Percentiles rank a stretch among this genome's conserved stretches.
Conservation (phyloP, 2,888 invertebrate species). For the Tachina fera region DNA sequence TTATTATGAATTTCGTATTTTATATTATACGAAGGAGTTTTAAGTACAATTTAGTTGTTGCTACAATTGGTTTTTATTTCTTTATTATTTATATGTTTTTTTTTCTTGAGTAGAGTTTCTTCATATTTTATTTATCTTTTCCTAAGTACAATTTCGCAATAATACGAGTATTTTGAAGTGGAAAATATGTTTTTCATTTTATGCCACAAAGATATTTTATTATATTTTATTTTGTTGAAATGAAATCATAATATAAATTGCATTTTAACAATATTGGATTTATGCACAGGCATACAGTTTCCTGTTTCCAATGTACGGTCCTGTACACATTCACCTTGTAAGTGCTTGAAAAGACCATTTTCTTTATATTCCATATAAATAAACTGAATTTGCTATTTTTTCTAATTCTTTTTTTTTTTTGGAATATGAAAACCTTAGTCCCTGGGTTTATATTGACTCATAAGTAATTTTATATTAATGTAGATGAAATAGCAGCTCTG, state of each 20-base stretch:
- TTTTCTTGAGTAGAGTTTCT: constrained; percentile 18
- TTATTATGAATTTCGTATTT: constrained; percentile 67
- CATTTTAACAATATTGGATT: constrained; percentile 73
- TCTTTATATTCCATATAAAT: constrained; percentile 24
- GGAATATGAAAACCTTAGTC: constrained; percentile 38
- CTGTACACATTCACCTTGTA: constrained; percentile 1
- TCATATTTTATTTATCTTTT: constrained; percentile 53
- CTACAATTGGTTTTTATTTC: constrained; percentile 25
- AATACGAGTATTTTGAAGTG: constrained; percentile 26
- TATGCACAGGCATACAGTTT: constrained; percentile 49
- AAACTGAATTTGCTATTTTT: constrained; percentile 45
- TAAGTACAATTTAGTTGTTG: constrained; percentile 48
- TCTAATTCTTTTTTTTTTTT: not conserved
- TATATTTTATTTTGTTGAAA: constrained; percentile 50
- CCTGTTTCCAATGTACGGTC: constrained; percentile 5
- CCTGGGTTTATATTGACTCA: constrained; percentile 62
- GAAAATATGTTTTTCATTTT: constrained; percentile 63
- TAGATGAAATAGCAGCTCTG: constrained; percentile 48
- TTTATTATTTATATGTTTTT: not conserved
- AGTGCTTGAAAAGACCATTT: constrained; percentile 47
- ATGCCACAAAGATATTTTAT: constrained; percentile 56
- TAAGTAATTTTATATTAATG: constrained; percentile 70
- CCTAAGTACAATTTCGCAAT: constrained; percentile 40
- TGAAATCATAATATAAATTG: constrained; percentile 70
- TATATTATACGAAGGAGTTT: constrained; percentile 39